Conservation (phyloP, 37 sponge, comb jelly and placozoan species). For the Hormiphora californensis region DNA sequence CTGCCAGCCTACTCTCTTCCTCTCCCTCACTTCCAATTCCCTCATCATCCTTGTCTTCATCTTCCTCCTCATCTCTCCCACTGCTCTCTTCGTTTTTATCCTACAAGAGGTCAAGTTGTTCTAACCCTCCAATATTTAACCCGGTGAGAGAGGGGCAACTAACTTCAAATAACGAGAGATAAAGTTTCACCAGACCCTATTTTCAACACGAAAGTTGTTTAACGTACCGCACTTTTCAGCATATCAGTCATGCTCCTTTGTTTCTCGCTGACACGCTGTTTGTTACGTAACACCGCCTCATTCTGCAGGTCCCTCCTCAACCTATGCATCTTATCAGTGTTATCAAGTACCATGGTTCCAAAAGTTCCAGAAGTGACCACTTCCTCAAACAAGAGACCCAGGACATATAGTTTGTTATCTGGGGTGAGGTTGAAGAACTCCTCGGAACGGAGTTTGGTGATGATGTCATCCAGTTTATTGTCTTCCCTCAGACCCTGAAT, state of each 20-base stretch:
- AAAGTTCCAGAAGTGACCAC: slow-evolving; percentile 22
- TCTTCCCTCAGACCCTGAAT: no score
- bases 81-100: neutral
- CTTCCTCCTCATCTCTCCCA: neutral
- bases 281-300: slow-evolving; percentile 20
- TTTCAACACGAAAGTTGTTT: neutral
- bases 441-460: neutral
- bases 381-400: neutral
- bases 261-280: neutral
- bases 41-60: neutral
- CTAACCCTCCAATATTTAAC: neutral
- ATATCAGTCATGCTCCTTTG: neutral
- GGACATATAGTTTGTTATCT: neutral
- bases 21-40: neutral
- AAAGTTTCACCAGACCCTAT: no score
- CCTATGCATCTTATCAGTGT: neutral
- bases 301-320: neutral
- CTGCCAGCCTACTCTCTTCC: neutral
- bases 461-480: neutral
- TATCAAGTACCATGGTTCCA: slow-evolving; percentile 3
- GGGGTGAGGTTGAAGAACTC: slow-evolving; percentile 38
- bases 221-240: slow-evolving; percentile 10
- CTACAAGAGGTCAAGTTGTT: neutral
- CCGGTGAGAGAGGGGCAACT: no score
- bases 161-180: no score